Conservation (phyloP, 2,888 invertebrate genomes). For the Junonia oenone region DNA sequence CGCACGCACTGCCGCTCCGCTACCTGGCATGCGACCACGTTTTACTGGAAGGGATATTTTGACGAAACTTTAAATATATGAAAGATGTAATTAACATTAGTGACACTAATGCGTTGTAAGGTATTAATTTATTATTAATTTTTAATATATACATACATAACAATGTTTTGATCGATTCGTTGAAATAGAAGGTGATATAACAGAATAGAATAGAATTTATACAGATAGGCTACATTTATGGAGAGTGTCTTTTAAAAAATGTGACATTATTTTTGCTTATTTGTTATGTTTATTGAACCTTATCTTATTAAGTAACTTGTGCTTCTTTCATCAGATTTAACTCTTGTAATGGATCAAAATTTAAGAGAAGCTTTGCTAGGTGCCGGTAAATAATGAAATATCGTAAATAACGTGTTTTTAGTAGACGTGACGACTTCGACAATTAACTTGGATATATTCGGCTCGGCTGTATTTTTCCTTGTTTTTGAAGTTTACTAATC, state of each 20-base stretch:
- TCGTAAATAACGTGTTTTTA: constrained; percentile 20
- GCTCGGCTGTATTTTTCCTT: no score
- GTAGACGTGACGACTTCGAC: constrained; percentile 40
- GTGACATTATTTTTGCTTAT: no score
- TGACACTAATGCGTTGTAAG: neutral
- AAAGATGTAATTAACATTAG: neutral
- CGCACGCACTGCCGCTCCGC: constrained; percentile 54
- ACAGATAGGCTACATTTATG: no score
- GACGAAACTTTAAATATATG: neutral
- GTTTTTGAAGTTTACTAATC: no score
- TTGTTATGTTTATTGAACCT: no score
- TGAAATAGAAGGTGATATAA: no score
- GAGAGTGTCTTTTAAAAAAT: no score
- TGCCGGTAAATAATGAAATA: constrained; percentile 57
- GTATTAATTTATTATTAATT: neutral
- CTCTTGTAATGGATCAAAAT: constrained; percentile 17
- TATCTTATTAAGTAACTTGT: no score
- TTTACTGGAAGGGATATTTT: constrained; percentile 39
- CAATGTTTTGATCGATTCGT: no score
- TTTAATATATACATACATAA: no score
- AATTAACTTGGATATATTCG: constrained; percentile 53
- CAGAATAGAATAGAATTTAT: no score
- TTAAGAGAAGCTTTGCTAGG: constrained; percentile 22
- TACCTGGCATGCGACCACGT: constrained; percentile 48
- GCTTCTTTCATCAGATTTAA: constrained; percentile 16